Evolutionary conservation across 1,140 invertebrate genomes (phyloP).

Genomic region (Drosophila eugracilis): DNA sequence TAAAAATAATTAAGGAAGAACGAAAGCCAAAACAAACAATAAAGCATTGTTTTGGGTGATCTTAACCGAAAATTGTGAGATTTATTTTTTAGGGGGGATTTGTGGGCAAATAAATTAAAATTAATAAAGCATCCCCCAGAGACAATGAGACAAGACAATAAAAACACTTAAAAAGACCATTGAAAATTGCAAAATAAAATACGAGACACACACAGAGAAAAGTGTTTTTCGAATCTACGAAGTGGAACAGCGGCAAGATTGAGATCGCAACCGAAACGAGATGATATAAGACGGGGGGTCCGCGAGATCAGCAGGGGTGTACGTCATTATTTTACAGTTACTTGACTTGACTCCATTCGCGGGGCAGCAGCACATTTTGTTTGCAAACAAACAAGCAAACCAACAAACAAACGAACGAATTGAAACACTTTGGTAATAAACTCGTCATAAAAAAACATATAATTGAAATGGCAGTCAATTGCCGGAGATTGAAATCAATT

Average conservation of each 20-base stretch:
- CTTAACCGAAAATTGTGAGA: constrained; percentile 3
- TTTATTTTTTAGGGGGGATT: constrained; percentile 21
- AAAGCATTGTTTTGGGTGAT: neutral
- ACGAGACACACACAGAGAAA: constrained; percentile 33
- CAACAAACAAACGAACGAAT: constrained; percentile 48
- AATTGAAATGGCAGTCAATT: constrained; percentile 71
- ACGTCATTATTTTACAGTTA: constrained; percentile 65
- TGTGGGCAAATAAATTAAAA: constrained; percentile 54
- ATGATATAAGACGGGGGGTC: neutral
- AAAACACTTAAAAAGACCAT: constrained; percentile 45
- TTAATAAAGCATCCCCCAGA: constrained; percentile 42
- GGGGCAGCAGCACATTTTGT: constrained; percentile 46
- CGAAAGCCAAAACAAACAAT: neutral
- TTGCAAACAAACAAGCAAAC: constrained; percentile 50
- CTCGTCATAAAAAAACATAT: constrained; percentile 69
- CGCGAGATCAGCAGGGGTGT: constrained; percentile 26
- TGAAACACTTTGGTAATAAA: constrained; percentile 65
- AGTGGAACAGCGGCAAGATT: constrained; percentile 54
- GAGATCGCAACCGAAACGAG: constrained; percentile 21
- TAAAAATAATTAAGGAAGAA: neutral
- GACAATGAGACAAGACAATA: constrained; percentile 30
- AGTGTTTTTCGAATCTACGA: constrained; percentile 47
- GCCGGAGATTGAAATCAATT: constrained; percentile 64
- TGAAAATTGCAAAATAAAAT: constrained; percentile 59
- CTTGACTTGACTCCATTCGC: constrained; percentile 60